Evolutionary conservation across 2,888 invertebrate species (phyloP).

Genomic region (Callyntrura guangdongensis): DNA sequence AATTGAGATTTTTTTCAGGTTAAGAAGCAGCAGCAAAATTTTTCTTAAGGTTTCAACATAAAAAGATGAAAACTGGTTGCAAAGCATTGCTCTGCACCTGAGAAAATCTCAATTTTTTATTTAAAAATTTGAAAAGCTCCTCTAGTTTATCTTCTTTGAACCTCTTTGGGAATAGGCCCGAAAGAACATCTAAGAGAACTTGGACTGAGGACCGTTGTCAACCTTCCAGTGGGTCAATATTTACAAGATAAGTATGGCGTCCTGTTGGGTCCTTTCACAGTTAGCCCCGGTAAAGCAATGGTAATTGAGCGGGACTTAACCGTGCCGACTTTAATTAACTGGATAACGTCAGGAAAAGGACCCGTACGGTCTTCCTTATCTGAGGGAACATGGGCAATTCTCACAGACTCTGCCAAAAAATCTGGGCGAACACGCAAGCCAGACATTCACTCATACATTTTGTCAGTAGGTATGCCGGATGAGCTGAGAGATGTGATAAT

Average conservation of each 20-base stretch:
- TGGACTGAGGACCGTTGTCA: slow-evolving; percentile 66
- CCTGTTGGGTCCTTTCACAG: slow-evolving; percentile 80
- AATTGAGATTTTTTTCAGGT: too few species aligned
- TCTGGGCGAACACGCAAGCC: slow-evolving; percentile 68
- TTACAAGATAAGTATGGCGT: slow-evolving; percentile 83
- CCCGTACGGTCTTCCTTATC: slow-evolving; percentile 69
- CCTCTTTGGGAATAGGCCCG: too few species aligned
- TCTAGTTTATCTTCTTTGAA: too few species aligned
- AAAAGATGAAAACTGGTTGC: too few species aligned
- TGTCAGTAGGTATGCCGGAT: slow-evolving; percentile 71
- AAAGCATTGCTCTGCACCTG: too few species aligned
- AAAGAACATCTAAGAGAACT: slow-evolving; percentile 71
- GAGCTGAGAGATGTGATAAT: slow-evolving; percentile 40
- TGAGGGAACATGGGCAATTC: slow-evolving; percentile 79
- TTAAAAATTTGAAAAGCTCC: too few species aligned
- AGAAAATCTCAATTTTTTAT: too few species aligned
- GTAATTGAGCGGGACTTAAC: slow-evolving; percentile 71
- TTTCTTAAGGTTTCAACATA: too few species aligned
- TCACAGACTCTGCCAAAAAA: slow-evolving; percentile 63
- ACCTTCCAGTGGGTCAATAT: slow-evolving; percentile 82
- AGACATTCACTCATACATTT: slow-evolving; percentile 81
- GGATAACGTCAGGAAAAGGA: slow-evolving; percentile 71
- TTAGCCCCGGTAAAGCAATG: slow-evolving; percentile 73
- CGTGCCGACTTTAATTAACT: slow-evolving; percentile 54
- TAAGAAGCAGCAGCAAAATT: too few species aligned